A percentile compares a stretch with the other conserved stretches of the same genome.
Evolutionary conservation across 1,140 invertebrate genomes (phyloP).

Genomic region (Sitophilus oryzae): DNA sequence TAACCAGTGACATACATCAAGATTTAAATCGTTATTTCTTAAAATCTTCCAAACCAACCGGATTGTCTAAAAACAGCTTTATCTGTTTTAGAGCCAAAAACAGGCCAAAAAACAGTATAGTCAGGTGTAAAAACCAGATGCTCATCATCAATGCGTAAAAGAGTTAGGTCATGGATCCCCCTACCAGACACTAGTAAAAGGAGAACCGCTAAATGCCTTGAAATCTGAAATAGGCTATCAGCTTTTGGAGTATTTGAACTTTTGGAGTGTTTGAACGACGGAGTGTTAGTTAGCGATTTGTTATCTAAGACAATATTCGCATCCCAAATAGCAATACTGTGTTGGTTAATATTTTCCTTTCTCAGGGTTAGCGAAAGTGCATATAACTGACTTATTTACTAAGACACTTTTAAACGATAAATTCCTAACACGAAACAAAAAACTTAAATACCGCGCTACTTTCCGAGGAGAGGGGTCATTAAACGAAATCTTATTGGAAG

Average conservation of each 20-base stretch:
- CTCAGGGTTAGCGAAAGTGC: constrained; percentile 14
- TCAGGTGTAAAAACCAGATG: constrained; percentile 3
- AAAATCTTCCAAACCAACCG: constrained; percentile 35
- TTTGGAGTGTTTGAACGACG: neutral
- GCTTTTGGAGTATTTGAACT: neutral
- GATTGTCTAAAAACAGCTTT: constrained; percentile 31
- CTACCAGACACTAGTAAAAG: constrained; percentile 37
- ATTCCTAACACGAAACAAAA: constrained; percentile 11
- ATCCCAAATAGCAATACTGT: neutral
- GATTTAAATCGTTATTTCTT: neutral
- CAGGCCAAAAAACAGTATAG: constrained; percentile 32
- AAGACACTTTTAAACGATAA: constrained; percentile 11
- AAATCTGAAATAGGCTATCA: constrained; percentile 33
- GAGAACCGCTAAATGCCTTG: constrained; percentile 27
- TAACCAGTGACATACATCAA: constrained; percentile 5
- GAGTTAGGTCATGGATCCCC: constrained; percentile 39
- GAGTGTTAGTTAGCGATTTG: no score
- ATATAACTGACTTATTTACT: constrained; percentile 21
- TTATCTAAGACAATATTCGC: neutral
- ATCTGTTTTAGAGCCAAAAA: constrained; percentile 41
- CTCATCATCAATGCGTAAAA: constrained; percentile 30
- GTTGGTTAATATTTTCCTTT: neutral
- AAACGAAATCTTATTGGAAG: neutral
- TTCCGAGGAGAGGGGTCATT: neutral
- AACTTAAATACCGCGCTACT: constrained; percentile 6